phyloP scores from a whole-genome alignment of 2,888 invertebrate genomes.

The Philhelius pedissequus region DNA sequence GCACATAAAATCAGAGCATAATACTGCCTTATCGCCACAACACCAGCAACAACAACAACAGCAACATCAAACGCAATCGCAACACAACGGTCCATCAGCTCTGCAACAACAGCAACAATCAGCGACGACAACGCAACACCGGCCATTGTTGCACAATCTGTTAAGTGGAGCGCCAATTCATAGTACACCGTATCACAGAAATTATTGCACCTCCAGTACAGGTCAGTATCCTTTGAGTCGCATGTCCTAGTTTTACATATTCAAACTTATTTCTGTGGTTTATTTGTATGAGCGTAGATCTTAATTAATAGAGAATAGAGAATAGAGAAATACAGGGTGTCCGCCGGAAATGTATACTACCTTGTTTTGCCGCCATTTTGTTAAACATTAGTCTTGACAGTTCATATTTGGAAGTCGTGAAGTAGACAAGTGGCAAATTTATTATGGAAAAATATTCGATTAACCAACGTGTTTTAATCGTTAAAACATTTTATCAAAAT shows the following conservation, averaged over 20 bases:
- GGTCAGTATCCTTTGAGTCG: constrained; percentile 72
- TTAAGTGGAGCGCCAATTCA: constrained; percentile 78
- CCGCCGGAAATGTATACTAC: too few species aligned
- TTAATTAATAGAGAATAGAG: too few species aligned
- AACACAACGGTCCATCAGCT: constrained; percentile 64
- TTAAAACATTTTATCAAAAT: too few species aligned
- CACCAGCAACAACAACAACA: constrained; percentile 73
- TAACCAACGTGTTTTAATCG: too few species aligned
- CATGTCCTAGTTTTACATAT: neutral
- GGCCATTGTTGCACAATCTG: constrained; percentile 78
- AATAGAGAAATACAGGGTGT: too few species aligned
- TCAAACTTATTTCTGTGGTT: too few species aligned
- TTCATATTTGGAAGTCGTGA: too few species aligned
- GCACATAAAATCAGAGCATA: constrained; percentile 77
- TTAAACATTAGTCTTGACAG: too few species aligned
- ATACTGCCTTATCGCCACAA: constrained; percentile 74
- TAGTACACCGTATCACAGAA: constrained; percentile 78
- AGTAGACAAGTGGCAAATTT: too few species aligned
- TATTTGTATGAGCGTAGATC: too few species aligned
- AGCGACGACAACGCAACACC: constrained; percentile 75
- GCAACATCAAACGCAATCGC: constrained; percentile 67
- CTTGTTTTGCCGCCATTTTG: too few species aligned
- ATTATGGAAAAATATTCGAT: too few species aligned
- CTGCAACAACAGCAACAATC: constrained; percentile 75
- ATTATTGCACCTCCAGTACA: constrained; percentile 79